Evolutionary conservation across 1,140 invertebrate species (phyloP), one percentile per base, ranked within the genome.

Genomic region (Hylyphantes graminicola): DNA sequence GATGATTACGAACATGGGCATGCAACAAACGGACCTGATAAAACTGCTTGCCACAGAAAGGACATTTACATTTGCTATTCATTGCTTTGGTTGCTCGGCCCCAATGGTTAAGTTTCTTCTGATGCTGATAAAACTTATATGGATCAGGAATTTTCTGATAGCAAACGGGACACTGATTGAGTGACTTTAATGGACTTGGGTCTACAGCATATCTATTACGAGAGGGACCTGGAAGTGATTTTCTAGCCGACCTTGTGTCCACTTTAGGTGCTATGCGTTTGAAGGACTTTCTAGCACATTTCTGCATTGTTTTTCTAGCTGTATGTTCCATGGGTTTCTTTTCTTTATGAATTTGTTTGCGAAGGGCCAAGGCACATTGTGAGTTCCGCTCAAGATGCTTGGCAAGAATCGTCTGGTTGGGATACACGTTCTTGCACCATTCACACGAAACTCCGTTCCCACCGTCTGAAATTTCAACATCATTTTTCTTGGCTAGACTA

Each of bases 11-110:
- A 64, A 86, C 11, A 64, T 86, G 85, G 53, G 48, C 68, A 78
- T 86, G 83, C 50, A 79, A 64, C 17, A 74, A 17, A 53, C 61
- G 12, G 48, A 86, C 19, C 10, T 77, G 57, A 8, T 65, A 64
- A 68, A 86, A 86, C 50, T 85, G 61, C 54, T 86, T 86, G 0
- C 50, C 59, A 63, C 85, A 86, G 63, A 83, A 86, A 13, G 85
- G 85, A 78, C 85, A 86, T 35, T 74, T 67, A 57, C 79, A 78
- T n/a, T 51, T 68, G 21, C 7, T 19, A 73, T n/a, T 83, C 13
- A 48, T 50, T 4, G 74, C 64, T 59, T 83, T 78, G 17, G 73
- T 78, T 12, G 78, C 73, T 77, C 74, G 77, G 0, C 80, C 80
- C 79, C 80, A 86, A 63, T 86, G 85, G 53, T 84, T 76, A 48